Percentiles rank a stretch among this genome's conserved stretches.
Evolutionary conservation across 2,113 vertebrate genomes (phyloP).

Genomic region (Telmatochromis sp.): DNA sequence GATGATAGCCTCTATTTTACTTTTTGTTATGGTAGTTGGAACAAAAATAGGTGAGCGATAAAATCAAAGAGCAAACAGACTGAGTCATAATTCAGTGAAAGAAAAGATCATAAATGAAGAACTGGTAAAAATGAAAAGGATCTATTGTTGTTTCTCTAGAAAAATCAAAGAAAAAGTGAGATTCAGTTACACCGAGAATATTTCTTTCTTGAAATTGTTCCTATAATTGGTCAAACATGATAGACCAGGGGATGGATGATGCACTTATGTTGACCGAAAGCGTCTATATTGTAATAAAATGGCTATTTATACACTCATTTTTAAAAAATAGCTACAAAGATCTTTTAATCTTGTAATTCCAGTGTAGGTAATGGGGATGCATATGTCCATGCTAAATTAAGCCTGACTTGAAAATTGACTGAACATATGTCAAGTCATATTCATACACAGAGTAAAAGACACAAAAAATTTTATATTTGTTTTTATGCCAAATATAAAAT

Average conservation of each 20-base stretch:
- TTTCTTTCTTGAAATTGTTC: background rate
- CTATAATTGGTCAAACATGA: background rate
- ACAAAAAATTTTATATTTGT: background rate
- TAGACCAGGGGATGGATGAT: background rate
- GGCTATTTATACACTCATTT: background rate
- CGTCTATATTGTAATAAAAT: background rate
- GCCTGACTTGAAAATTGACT: background rate
- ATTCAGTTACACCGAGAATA: background rate
- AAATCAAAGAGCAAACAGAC: background rate
- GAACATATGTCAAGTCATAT: background rate
- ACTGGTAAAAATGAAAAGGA: background rate
- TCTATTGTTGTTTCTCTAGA: background rate
- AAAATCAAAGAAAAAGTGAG: background rate
- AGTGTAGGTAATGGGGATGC: background rate
- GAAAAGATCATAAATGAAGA: background rate
- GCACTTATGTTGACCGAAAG: background rate
- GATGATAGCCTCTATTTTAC: background rate
- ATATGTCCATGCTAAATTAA: background rate
- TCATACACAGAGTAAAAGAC: background rate
- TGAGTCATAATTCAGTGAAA: background rate
- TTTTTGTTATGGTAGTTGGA: background rate
- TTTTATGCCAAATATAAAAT: background rate
- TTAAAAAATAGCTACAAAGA: accelerated
- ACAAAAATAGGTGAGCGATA: background rate
- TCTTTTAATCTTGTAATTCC: background rate